A percentile compares a stretch with the other conserved stretches of the same genome.
phyloP scores from a whole-genome alignment of 2,888 invertebrate genomes.

The Nephrotoma flavescens region DNA sequence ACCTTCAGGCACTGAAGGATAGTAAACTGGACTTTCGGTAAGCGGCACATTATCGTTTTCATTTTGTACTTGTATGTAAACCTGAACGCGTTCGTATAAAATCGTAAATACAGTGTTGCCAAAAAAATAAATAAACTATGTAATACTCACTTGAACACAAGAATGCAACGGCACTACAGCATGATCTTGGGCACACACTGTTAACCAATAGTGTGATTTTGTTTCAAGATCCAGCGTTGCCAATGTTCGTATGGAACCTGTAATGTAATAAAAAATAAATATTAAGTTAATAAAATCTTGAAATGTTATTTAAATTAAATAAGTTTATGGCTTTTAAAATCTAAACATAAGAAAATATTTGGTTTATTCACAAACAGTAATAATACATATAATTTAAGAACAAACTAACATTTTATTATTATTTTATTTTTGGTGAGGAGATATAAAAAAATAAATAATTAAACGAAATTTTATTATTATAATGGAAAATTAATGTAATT shows the following conservation, averaged over 20 bases:
- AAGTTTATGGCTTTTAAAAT: not conserved
- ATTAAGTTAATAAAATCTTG: conserved; percentile 1
- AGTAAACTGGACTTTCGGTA: conserved; percentile 74
- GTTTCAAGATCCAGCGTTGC: conserved; percentile 81
- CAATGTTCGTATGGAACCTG: conserved; percentile 73
- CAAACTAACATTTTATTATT: not conserved
- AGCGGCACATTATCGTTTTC: conserved; percentile 92
- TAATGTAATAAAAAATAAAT: conserved; percentile 17
- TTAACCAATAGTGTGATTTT: conserved; percentile 81
- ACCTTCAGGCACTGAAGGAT: conserved; percentile 66
- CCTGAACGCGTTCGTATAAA: conserved; percentile 31
- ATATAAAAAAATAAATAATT: not conserved
- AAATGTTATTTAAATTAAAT: not conserved
- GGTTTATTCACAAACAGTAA: not conserved
- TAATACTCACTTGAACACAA: conserved; percentile 55
- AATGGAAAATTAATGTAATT: not conserved
- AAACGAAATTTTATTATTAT: not conserved
- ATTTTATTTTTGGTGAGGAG: not conserved
- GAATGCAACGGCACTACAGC: conserved; percentile 75
- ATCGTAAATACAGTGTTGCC: conserved; percentile 4
- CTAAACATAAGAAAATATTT: not conserved
- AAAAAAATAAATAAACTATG: not conserved
- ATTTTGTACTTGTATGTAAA: conserved; percentile 73
- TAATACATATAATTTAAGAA: not conserved
- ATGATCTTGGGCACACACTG: conserved; percentile 83